These are phyloP conservation scores for Volucella bombylans DNA, from an alignment of 2,888 invertebrate species.

Conservation along the genomic window DNA sequence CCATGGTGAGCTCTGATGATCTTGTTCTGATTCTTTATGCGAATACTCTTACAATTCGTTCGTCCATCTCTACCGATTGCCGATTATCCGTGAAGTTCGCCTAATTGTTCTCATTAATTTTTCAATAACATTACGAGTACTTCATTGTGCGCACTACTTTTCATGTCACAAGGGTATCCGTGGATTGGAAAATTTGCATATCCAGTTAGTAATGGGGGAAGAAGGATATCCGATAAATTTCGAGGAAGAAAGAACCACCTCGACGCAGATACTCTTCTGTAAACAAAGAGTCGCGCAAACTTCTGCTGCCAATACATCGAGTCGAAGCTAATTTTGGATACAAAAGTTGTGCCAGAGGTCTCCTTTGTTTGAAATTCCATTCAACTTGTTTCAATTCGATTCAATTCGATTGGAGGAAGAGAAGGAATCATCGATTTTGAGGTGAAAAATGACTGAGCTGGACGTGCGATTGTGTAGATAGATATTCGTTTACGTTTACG, in stretches of 20 bases:
- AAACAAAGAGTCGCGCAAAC: constrained; percentile 30
- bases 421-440: constrained; percentile 20
- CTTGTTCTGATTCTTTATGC: constrained; percentile 34
- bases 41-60: no score
- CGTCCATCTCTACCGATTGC: constrained; percentile 12
- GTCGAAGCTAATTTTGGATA: constrained; percentile 39
- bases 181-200: constrained; percentile 49
- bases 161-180: background rate
- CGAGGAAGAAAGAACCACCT: background rate
- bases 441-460: constrained; percentile 5
- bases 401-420: no score
- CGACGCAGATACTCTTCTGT: constrained; percentile 24
- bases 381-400: background rate
- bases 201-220: constrained; percentile 1
- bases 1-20: constrained; percentile 2
- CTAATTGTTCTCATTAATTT: constrained; percentile 64
- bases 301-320: constrained; percentile 16
- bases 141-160: no score
- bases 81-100: constrained; percentile 43
- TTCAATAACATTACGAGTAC: constrained; percentile 38
- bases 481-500: no score
- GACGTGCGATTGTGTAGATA: no score
- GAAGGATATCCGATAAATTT: constrained; percentile 24
- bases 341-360: background rate
- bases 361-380: constrained; percentile 47